Evolutionary conservation across 2,113 vertebrate genomes (phyloP).

Genomic region (Colius striatus): DNA sequence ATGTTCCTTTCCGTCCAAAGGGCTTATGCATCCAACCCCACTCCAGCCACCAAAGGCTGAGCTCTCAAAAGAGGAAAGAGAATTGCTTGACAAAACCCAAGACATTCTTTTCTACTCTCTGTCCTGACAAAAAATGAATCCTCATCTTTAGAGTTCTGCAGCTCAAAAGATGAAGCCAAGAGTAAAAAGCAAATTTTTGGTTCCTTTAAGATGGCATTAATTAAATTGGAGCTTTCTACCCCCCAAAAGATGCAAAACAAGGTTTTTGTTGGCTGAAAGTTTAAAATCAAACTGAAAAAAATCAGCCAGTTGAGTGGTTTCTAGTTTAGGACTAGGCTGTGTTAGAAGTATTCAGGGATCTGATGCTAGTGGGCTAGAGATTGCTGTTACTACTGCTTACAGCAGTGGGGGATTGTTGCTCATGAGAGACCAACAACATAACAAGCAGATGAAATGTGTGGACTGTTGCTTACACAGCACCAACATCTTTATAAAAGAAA

Average conservation of each 20-base stretch:
- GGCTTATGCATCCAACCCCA: rapidly evolving
- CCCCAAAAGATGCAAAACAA: neutral
- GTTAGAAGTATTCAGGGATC: neutral
- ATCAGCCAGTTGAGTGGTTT: neutral
- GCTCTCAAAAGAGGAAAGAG: neutral
- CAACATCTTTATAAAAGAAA: slow-evolving; percentile 51
- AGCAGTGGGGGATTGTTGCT: slow-evolving; percentile 26
- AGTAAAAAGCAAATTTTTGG: neutral
- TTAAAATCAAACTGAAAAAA: neutral
- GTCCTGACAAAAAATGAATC: neutral
- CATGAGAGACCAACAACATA: slow-evolving; percentile 27
- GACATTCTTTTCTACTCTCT: neutral
- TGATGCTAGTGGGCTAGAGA: neutral
- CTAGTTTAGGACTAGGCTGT: neutral
- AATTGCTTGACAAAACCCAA: neutral
- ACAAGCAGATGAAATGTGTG: slow-evolving; percentile 58
- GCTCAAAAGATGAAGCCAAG: neutral
- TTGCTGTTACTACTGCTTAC: slow-evolving; percentile 41
- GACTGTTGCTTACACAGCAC: slow-evolving; percentile 46
- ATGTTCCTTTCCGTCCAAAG: neutral
- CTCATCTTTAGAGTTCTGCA: neutral
- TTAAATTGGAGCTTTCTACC: neutral
- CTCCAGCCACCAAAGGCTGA: neutral
- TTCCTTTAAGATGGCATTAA: neutral
- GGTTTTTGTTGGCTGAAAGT: neutral